Conservation (phyloP, 2,888 invertebrate species). For the Phlogophora meticulosa region DNA sequence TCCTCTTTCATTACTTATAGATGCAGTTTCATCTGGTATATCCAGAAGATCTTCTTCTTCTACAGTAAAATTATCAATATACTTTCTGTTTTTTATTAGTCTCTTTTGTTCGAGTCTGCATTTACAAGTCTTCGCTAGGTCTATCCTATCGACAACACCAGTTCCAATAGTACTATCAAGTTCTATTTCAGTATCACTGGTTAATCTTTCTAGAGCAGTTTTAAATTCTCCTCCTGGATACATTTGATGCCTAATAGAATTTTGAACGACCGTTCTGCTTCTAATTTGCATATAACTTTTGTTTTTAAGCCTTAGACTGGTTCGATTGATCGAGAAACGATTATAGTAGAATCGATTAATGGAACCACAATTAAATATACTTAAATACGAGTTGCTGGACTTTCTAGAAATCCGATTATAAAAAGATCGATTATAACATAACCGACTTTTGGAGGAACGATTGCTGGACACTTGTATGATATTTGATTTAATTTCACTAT, state of each 20-base stretch:
- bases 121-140: constrained; percentile 61
- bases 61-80: constrained; percentile 2
- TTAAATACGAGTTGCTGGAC: neutral
- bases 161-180: constrained; percentile 16
- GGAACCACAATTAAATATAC: constrained; percentile 1
- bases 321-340: constrained; percentile 10
- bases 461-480: constrained; percentile 10
- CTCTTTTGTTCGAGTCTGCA: constrained; percentile 79
- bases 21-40: neutral
- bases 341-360: constrained; percentile 22
- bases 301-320: neutral
- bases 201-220: constrained; percentile 14
- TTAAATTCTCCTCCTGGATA: constrained; percentile 15
- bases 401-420: constrained; percentile 22
- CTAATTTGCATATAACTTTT: neutral
- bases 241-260: neutral
- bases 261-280: neutral
- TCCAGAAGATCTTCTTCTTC: constrained; percentile 27
- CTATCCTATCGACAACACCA: constrained; percentile 22
- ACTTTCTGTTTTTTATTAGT: constrained; percentile 56
- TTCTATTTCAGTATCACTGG: constrained; percentile 28
- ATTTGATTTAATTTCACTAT: constrained; percentile 36
- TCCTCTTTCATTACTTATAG: neutral
- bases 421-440: constrained; percentile 24
- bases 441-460: constrained; percentile 37